These are phyloP conservation scores for Benthosema pterotum DNA, from an alignment of 2,797 vertebrate genomes.

Conservation along the genomic window DNA sequence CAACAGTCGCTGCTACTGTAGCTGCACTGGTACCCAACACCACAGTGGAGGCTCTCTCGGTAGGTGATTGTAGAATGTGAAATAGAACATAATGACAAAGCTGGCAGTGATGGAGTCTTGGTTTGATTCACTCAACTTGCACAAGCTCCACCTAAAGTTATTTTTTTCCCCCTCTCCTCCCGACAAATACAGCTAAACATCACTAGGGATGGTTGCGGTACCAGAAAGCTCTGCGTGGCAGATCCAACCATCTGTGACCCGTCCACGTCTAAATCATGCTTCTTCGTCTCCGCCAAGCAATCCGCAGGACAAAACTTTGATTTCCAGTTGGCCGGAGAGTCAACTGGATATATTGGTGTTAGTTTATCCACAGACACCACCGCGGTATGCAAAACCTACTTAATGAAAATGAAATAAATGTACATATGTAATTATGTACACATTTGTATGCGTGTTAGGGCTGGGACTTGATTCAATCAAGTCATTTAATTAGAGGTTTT, in stretches of 20 bases:
- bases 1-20: neutral
- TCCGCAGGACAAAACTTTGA: conserved; percentile 1
- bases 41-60: neutral
- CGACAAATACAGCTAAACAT: conserved; percentile 6
- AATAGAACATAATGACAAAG: neutral
- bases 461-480: too few species aligned
- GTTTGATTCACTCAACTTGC: too few species aligned
- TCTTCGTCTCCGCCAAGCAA: conserved; percentile 6
- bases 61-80: conserved; percentile 21
- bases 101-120: neutral
- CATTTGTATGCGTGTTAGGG: too few species aligned
- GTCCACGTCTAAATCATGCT: fast-evolving
- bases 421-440: too few species aligned
- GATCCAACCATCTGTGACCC: conserved; percentile 32
- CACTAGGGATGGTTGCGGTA: neutral
- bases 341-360: conserved; percentile 25
- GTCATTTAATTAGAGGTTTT: too few species aligned
- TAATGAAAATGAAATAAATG: neutral
- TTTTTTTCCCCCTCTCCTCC: neutral
- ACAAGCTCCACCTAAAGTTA: neutral
- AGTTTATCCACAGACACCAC: fast-evolving
- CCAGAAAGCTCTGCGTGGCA: conserved; percentile 4
- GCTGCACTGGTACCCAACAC: neutral
- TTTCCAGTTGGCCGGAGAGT: conserved; percentile 34
- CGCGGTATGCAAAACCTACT: conserved; percentile 25